Evolutionary conservation across 2,113 vertebrate species (phyloP).

Genomic region (Mesitornis unicolor): DNA sequence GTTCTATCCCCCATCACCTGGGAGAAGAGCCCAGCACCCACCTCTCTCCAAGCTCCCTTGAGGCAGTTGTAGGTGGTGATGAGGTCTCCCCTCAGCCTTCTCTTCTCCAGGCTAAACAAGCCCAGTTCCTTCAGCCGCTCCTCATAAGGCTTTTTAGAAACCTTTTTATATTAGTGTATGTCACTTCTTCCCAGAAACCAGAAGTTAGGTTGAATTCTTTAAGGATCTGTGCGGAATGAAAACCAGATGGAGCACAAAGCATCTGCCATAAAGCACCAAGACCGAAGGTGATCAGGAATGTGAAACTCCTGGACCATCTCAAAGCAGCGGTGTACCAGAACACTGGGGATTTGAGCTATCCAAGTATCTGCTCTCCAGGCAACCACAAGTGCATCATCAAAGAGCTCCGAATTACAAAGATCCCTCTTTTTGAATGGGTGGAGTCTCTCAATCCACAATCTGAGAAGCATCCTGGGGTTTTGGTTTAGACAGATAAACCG

Average conservation of each 20-base stretch:
- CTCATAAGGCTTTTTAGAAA: neutral
- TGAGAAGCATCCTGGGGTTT: neutral
- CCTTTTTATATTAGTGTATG: neutral
- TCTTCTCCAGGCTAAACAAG: too few species aligned
- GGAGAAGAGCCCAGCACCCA: too few species aligned
- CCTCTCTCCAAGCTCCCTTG: too few species aligned
- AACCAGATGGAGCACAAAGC: conserved; percentile 36
- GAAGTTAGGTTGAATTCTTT: neutral
- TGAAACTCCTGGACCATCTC: conserved; percentile 47
- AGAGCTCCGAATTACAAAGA: neutral
- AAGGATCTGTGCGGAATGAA: neutral
- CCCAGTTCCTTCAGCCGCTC: too few species aligned
- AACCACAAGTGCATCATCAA: conserved; percentile 11
- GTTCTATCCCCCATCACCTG: too few species aligned
- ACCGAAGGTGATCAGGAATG: conserved; percentile 14
- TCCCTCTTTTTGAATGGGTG: neutral
- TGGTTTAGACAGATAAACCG: neutral
- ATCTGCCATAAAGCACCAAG: conserved; percentile 1
- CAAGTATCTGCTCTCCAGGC: neutral
- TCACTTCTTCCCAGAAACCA: neutral
- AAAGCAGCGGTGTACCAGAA: neutral
- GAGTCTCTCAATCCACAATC: neutral
- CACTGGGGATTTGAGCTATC: neutral
- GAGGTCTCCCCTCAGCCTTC: too few species aligned
- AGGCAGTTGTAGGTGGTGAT: too few species aligned